Base-by-base conservation (phyloP, 2,888 invertebrate species). In the Tetropium fuscum region DNA sequence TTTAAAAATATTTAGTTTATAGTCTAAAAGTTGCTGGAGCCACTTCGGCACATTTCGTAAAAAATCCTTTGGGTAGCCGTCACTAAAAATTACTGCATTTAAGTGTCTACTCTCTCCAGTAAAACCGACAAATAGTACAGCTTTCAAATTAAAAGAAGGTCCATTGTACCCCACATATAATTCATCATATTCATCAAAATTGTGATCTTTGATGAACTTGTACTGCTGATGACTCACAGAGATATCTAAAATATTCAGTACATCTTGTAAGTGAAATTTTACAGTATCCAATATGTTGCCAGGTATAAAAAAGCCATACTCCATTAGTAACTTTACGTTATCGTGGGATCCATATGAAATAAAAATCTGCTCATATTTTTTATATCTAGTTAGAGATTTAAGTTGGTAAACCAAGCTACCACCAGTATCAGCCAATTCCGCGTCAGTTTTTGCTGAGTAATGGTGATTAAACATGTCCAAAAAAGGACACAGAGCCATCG, bases 381-480 rank as follows among this genome's bases (percentile, higher is more conserved):
- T 80, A 76, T 88, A 89, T 1, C 78, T 67, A 51, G 79, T 83
- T 32, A 82, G 76, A 1, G 88, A 86, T 58, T 74, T 78, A 25
- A 90, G 84, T 74, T 85, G 82, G 77, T 87, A 90, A 60, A 81
- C 82, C 34, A 80, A 75, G 34, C 79, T 77, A 1, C 74, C 70
- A 27, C 75, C 63, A 5, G 61, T 16, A 64, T 81, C 75, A 3
- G 64, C 60, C 45, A 80, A 64, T 55, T 66, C 60, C 7, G 85
- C 85, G 19, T 79, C 75, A 1, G 90, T 90, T 62, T 82, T 81
- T 2, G 88, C 87, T 53, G 81, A 75, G 60, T 86, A 84, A 53
- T 90, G 89, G 77, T 97, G 97, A 83, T 97, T 97, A 63, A 97
- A 91, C 83, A 97, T 87, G 80, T 97, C 97, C 59, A 97, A 83